Evolutionary conservation across 2,113 vertebrate genomes (phyloP).

Genomic region (Festucalex cinctus): DNA sequence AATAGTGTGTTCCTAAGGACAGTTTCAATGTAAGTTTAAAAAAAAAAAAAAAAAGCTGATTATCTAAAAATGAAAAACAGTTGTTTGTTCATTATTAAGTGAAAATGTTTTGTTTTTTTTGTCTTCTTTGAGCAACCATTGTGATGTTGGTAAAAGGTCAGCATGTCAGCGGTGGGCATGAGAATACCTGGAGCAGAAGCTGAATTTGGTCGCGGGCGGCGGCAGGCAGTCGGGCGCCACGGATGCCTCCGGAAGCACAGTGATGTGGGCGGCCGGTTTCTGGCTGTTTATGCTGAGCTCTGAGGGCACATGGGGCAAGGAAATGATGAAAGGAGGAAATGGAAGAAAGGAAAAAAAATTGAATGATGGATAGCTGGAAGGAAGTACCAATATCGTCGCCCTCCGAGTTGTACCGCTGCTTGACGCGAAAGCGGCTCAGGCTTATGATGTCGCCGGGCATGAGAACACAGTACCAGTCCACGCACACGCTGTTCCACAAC

Average conservation of each 20-base stretch:
- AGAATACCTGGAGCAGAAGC: constrained; percentile 64
- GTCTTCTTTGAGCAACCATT: background rate
- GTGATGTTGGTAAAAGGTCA: background rate
- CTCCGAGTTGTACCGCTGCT: constrained; percentile 51
- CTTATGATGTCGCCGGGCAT: constrained; percentile 66
- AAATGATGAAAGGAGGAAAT: background rate
- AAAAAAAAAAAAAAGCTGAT: too few species aligned
- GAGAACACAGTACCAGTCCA: constrained; percentile 68
- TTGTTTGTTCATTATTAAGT: too few species aligned
- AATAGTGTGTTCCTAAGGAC: too few species aligned
- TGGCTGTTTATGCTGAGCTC: constrained; percentile 78
- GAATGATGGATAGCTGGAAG: background rate
- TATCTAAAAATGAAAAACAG: too few species aligned
- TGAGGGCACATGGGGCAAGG: constrained; percentile 7
- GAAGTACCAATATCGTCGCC: constrained; percentile 56
- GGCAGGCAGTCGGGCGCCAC: constrained; percentile 37
- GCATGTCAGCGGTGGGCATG: background rate
- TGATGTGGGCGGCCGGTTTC: constrained; percentile 64
- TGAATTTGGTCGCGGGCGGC: constrained; percentile 35
- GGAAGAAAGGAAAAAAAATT: background rate
- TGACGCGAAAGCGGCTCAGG: constrained; percentile 65
- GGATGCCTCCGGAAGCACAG: constrained; percentile 51
- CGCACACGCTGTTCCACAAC: constrained; percentile 74
- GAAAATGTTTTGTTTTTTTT: too few species aligned
- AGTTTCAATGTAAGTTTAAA: too few species aligned